A percentile compares a stretch with the other conserved stretches of the same genome.
These are phyloP conservation scores for Drosophila heteroneura DNA, from an alignment of 2,888 invertebrate genomes.

Conservation along the genomic window DNA sequence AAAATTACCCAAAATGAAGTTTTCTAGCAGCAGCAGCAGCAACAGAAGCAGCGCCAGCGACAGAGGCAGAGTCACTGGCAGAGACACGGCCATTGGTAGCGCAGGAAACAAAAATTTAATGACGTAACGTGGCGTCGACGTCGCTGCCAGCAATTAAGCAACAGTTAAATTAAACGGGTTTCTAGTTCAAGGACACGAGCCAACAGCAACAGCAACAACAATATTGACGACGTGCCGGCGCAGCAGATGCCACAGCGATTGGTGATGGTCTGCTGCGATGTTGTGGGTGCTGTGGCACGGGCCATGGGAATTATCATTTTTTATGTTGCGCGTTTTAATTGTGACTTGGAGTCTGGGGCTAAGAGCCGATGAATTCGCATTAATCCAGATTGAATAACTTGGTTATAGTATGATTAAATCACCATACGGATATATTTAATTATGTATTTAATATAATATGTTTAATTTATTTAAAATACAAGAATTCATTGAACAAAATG, in stretches of 20 bases:
- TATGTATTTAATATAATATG: neutral
- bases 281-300: slow-evolving; percentile 37
- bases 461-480: neutral
- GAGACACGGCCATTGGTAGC: slow-evolving; percentile 29
- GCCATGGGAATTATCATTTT: slow-evolving; percentile 32
- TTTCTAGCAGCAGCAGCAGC: slow-evolving; percentile 48
- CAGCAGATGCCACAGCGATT: slow-evolving; percentile 36
- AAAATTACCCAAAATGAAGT: slow-evolving; percentile 81
- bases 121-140: slow-evolving; percentile 70
- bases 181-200: slow-evolving; percentile 83
- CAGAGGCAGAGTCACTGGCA: slow-evolving; percentile 16
- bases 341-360: slow-evolving; percentile 25
- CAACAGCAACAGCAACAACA: slow-evolving; percentile 48
- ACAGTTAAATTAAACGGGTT: slow-evolving; percentile 85
- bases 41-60: slow-evolving; percentile 25
- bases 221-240: slow-evolving; percentile 37
- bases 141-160: slow-evolving; percentile 82
- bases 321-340: slow-evolving; percentile 63
- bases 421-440: neutral
- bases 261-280: slow-evolving; percentile 12
- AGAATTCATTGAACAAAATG: neutral
- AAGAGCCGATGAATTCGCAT: neutral
- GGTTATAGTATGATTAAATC: neutral
- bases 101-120: slow-evolving; percentile 62
- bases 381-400: neutral